Base-by-base conservation (phyloP, 2,113 vertebrate species). In the Hoplias malabaricus region DNA sequence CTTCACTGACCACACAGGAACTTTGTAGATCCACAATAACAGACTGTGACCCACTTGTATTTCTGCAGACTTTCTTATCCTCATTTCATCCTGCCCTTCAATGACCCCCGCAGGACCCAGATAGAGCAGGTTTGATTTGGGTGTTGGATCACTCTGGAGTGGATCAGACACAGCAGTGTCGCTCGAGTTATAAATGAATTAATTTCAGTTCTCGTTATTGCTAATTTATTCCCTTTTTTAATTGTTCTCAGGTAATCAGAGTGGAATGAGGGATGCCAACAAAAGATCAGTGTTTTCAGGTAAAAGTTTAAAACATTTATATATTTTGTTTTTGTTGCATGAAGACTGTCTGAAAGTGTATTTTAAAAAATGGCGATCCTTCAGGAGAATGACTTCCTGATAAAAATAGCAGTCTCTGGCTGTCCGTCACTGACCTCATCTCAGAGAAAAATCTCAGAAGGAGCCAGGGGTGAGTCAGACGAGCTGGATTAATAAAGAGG, bases 201-300 rank as follows among this genome's bases (percentile, higher is more conserved):
- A n/a, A n/a, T n/a, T n/a, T n/a, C n/a, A n/a, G n/a, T n/a, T n/a
- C n/a, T n/a, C n/a, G n/a, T n/a, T n/a, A n/a, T n/a, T n/a, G n/a
- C n/a, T n/a, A n/a, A 54, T 40, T 2, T 13, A 36, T 21, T 43
- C n/a, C 9, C 19, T 43, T 12, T 5, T 50, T 4, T 25, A 23
- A 8, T 14, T 67, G 31, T 27, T 46, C 79, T 7, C 76, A 73
- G 80, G 84, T 14, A 83, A 82, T 76, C 79, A 76, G 21, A 75
- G 88, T 73, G 85, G 84, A 79, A 84, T 88, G 68, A 82, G 86
- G 79, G 91, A 92, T 72, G 82, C 86, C 84, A 93, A 68, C 74
- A 92, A 90, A 72, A 90, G 92, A 84, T 92, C 92, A 1, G 86
- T 93, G 82, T 92, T 93, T 89, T 94, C 92, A 92, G 92, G 93